Evolutionary conservation across 2,888 invertebrate genomes (phyloP).

Genomic region (Aplocera efformata): DNA sequence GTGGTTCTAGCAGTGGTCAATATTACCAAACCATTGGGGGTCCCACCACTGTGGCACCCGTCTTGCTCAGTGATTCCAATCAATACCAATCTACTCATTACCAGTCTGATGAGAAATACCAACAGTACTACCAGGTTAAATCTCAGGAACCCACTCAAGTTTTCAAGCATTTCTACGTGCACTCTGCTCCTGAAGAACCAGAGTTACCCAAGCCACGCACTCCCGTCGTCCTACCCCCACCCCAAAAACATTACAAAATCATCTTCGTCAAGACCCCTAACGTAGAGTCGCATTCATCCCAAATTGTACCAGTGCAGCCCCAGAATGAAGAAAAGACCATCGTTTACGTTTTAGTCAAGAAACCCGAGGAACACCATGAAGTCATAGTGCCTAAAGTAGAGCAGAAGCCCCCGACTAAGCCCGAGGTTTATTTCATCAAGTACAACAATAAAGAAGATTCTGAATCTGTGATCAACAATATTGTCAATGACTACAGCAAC

Average conservation of each 20-base stretch:
- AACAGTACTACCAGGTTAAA: slow-evolving; percentile 85
- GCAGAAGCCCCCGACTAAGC: slow-evolving; percentile 86
- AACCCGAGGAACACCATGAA: slow-evolving; percentile 85
- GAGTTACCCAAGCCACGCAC: slow-evolving; percentile 79
- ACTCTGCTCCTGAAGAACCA: slow-evolving; percentile 70
- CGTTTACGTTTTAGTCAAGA: slow-evolving; percentile 88
- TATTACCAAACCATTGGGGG: slow-evolving; percentile 14
- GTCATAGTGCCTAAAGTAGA: slow-evolving; percentile 83
- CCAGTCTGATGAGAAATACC: slow-evolving; percentile 42
- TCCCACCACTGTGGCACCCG: slow-evolving; percentile 22
- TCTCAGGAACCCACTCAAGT: slow-evolving; percentile 83
- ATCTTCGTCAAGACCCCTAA: slow-evolving; percentile 89
- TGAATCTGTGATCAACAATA: slow-evolving; percentile 67
- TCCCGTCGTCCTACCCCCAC: slow-evolving; percentile 79
- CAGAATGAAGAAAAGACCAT: slow-evolving; percentile 88
- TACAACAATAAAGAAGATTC: slow-evolving; percentile 84
- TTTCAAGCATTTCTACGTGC: slow-evolving; percentile 78
- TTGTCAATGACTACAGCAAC: slow-evolving; percentile 62
- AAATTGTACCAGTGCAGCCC: slow-evolving; percentile 83
- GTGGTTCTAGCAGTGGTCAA: slow-evolving; percentile 12
- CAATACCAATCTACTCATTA: slow-evolving; percentile 27
- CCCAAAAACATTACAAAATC: slow-evolving; percentile 89
- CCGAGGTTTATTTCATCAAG: slow-evolving; percentile 89
- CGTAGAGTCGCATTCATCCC: slow-evolving; percentile 80
- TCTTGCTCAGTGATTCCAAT: slow-evolving; percentile 17